Base-by-base conservation (phyloP, 1,140 invertebrate species). In the Leptinotarsa undecemlineata region DNA sequence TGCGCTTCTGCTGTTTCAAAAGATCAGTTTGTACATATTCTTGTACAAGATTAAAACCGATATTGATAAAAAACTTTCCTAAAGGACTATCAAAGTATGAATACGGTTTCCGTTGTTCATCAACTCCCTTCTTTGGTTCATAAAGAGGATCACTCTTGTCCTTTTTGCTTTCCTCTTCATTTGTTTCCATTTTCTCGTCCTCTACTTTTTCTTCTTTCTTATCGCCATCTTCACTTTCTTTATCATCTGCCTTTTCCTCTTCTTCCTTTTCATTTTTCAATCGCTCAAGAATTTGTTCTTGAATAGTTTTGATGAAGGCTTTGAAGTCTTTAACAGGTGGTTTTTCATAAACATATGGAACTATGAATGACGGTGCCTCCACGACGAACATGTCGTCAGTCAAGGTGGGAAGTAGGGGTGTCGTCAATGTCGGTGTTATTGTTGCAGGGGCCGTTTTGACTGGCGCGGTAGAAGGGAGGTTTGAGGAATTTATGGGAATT, bases 1-100 rank as follows among this genome's bases (percentile, higher is more conserved):
- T 96, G 62, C 93, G 89, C 80, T 94, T 96, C 82, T 97, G 94
- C 78, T 95, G 92, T 74, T 93, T 91, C 63, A 98, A 86, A 67
- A 98, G 87, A 88, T 98, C 96, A 48, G 91, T 91, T 87, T 98
- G 96, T 8, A 98, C 96, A 85, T 91, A 95, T 84, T 98, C 96
- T 84, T 97, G 95, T 2, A 97, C 96, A 73, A 98, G 88, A 84
- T 94, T 95, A 68, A 95, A 88, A 11, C 97, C 96, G 76, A 98
- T 94, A 81, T 96, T 94, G 85, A 94, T 94, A 78, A 98, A 95
- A 83, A 98, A 96, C 84, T 96, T 95, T 3, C 96, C 96, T 61
- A 96, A 85, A 19, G 95, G 91, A 84, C 93, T 91, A 76, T 96
- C 92, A 85, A 96, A 96, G 83, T 95, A 95, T 62, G 89, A 90